Conservation (phyloP, 2,797 vertebrate genomes). For the Ctenopoma kingsleyae region DNA sequence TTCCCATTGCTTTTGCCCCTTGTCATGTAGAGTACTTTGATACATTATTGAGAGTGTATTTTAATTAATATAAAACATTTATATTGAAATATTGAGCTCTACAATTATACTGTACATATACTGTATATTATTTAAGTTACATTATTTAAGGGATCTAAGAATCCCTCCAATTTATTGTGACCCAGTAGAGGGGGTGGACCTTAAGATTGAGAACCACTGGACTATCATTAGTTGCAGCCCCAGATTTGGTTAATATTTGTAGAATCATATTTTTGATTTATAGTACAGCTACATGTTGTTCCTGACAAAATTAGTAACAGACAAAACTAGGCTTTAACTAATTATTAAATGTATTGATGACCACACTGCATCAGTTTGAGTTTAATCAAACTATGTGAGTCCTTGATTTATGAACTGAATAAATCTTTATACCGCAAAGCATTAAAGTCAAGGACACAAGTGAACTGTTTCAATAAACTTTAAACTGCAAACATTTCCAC, state of each 20-base stretch:
- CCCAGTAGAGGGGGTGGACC: too few species aligned
- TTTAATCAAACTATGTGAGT: not conserved
- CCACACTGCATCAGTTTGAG: not conserved
- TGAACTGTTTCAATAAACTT: slow-evolving; percentile 26
- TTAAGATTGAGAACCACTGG: not conserved
- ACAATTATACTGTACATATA: not conserved
- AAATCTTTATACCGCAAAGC: slow-evolving; percentile 17
- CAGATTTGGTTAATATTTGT: too few species aligned
- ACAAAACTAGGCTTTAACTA: not conserved
- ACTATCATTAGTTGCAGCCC: not conserved
- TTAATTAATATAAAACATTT: slow-evolving; percentile 7
- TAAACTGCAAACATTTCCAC: slow-evolving; percentile 13
- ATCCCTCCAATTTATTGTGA: too few species aligned
- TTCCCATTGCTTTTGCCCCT: slow-evolving; percentile 40
- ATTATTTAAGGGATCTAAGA: too few species aligned
- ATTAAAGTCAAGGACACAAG: slow-evolving; percentile 46
- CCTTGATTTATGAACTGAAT: slow-evolving; percentile 1
- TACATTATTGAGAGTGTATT: slow-evolving; percentile 5
- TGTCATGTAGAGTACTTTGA: slow-evolving; percentile 39
- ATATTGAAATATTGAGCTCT: not conserved
- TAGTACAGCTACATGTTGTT: not conserved
- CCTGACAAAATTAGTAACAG: not conserved
- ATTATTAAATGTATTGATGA: slow-evolving; percentile 4
- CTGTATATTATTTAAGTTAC: too few species aligned
- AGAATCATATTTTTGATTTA: not conserved